Base-by-base conservation (phyloP, 2,888 invertebrate species). In the Empis livida region DNA sequence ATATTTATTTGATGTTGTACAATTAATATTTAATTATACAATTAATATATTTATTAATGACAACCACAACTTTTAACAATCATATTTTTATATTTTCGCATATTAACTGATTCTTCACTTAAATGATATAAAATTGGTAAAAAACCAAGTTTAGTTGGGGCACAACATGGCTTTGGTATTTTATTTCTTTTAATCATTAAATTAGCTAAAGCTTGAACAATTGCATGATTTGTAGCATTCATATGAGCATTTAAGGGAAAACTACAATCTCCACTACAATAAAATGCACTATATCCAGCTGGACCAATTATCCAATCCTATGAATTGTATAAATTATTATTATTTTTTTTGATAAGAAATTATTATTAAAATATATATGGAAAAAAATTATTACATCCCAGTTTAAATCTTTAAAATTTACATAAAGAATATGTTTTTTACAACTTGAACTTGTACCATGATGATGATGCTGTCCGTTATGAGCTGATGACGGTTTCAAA, bases 231-330 rank as follows among this genome's bases (percentile, higher is more conserved):
- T 9, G 94, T 94, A 6, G 94, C 92, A 68, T 94, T 94, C 83
- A 93, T 90, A 63, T 89, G 87, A 1, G 89, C 86, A 61, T 90
- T 90, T 17, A 94, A 71, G 1, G 95, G 95, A 62, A 94, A 95
- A 65, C 87, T 87, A 64, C 95, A 95, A 64, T 90, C 90, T 0
- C 95, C 95, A 59, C 84, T 83, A 71, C 95, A 95, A 63, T 89
- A 95, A 67, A 85, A 92, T 0, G 95, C 94, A 8, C 87, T 85
- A 67, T 92, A 95, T 4, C 94, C 94, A 58, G 88, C 88, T 2
- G 95, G 95, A 2, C 94, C 94, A 54, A 96, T 93, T 53, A 95
- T 92, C 93, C 93, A 94, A 64, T 93, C 90, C 84, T 92, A 64
- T 42, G 65, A 65, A n/a, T n/a, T n/a, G n/a, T 52, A 51, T 51